Percentiles rank a stretch among this genome's conserved stretches.
These are phyloP conservation scores for Platysternon megacephalum DNA, from an alignment of 2,113 vertebrate species.

Conservation along the genomic window DNA sequence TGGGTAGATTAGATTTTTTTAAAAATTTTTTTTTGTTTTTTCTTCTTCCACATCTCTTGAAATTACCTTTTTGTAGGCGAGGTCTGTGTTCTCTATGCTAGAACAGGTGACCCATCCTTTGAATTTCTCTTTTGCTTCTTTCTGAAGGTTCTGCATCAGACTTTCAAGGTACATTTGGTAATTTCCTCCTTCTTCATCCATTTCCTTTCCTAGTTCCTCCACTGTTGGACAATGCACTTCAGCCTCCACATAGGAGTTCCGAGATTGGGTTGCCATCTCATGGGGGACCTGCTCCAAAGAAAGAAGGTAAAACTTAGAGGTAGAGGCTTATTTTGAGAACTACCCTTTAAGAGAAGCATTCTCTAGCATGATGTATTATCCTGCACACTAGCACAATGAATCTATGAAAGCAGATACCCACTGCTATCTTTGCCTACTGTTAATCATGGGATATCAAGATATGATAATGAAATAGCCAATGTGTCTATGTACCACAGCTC, in stretches of 20 bases:
- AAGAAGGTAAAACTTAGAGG: neutral
- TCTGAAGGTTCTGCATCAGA: constrained; percentile 89
- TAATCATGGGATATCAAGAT: neutral
- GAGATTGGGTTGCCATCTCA: constrained; percentile 93
- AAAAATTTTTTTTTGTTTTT: neutral
- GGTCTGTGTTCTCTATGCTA: constrained; percentile 90
- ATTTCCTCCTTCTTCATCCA: constrained; percentile 87
- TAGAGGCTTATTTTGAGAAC: neutral
- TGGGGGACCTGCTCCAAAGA: constrained; percentile 86
- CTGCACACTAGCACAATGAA: neutral
- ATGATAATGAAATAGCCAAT: neutral
- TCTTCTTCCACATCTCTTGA: neutral
- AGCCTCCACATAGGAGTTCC: constrained; percentile 91
- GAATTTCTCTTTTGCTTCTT: constrained; percentile 94
- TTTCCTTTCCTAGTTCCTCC: constrained; percentile 88
- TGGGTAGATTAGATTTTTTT: neutral
- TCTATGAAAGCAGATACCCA: neutral
- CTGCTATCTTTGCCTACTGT: neutral
- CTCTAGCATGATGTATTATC: neutral
- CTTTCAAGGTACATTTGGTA: constrained; percentile 87
- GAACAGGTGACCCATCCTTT: constrained; percentile 93
- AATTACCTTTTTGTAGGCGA: constrained; percentile 93
- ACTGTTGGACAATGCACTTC: constrained; percentile 89
- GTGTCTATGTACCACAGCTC: neutral
- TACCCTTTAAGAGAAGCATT: neutral